These are phyloP conservation scores for Chloroceryle aenea DNA, from an alignment of 2,113 vertebrate genomes.

Conservation along the genomic window DNA sequence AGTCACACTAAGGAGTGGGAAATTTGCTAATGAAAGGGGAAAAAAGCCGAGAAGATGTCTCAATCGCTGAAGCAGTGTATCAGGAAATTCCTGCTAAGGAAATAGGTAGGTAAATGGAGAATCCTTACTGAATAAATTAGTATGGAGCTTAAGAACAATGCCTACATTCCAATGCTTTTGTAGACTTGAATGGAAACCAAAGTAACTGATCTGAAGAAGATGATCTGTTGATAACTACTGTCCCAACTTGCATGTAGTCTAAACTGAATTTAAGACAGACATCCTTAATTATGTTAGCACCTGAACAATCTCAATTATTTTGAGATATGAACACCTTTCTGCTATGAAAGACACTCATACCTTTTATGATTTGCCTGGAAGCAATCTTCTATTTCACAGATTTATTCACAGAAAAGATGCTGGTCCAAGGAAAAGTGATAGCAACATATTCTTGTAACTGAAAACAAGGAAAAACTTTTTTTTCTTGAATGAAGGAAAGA, in stretches of 20 bases:
- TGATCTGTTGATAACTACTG: not conserved
- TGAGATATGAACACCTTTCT: not conserved
- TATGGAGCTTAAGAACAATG: not conserved
- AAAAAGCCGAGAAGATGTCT: not conserved
- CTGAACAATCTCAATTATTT: not conserved
- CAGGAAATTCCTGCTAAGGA: not conserved
- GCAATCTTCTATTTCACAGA: not conserved
- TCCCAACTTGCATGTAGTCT: not conserved
- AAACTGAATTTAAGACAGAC: not conserved
- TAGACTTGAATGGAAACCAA: not conserved
- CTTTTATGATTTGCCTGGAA: not conserved
- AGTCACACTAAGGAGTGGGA: not conserved
- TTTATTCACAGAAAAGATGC: not conserved
- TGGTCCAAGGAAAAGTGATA: not conserved
- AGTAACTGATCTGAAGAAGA: not conserved
- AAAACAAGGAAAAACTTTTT: not conserved
- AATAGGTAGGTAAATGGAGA: not conserved
- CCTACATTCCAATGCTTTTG: not conserved
- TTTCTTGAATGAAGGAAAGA: not conserved
- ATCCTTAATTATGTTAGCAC: not conserved
- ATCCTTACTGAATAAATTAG: not conserved
- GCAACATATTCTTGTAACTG: not conserved
- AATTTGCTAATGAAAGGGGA: not conserved
- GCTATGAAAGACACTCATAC: not conserved
- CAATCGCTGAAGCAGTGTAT: not conserved